Conservation (phyloP, 2,888 invertebrate genomes). For the Cylindroiulus punctatus region DNA sequence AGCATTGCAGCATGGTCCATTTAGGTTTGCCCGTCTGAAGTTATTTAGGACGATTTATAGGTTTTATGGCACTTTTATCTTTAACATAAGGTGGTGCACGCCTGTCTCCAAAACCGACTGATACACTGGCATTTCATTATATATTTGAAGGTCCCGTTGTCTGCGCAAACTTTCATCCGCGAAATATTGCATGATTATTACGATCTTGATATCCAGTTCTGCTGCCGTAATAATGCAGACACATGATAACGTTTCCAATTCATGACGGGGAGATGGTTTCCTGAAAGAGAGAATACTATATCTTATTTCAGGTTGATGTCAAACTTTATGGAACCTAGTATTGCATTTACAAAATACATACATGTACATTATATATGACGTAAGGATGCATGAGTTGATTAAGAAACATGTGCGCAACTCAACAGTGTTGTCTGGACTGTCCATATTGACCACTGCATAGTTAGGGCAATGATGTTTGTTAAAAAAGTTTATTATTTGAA, state of each 20-base stretch:
- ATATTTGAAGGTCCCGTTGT: too few species aligned
- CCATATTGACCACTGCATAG: too few species aligned
- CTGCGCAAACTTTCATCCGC: too few species aligned
- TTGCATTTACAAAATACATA: too few species aligned
- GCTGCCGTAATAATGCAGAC: background rate
- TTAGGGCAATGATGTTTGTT: too few species aligned
- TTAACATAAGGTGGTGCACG: background rate
- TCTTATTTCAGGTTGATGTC: background rate
- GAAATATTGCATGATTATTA: too few species aligned
- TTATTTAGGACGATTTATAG: background rate
- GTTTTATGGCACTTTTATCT: background rate
- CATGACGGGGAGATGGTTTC: background rate
- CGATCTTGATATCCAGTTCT: too few species aligned
- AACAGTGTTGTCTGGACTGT: too few species aligned
- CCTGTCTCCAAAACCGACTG: background rate
- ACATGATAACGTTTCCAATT: background rate
- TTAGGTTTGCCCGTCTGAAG: background rate
- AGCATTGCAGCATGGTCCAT: background rate
- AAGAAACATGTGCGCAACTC: too few species aligned
- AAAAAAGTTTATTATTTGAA: too few species aligned
- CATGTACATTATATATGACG: too few species aligned
- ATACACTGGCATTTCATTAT: background rate
- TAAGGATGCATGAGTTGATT: too few species aligned
- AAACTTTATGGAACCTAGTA: background rate
- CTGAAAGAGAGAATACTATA: background rate